Evolutionary conservation across 2,888 invertebrate genomes (phyloP), one percentile per base, ranked within the genome.

Genomic region (Lymantria monacha): DNA sequence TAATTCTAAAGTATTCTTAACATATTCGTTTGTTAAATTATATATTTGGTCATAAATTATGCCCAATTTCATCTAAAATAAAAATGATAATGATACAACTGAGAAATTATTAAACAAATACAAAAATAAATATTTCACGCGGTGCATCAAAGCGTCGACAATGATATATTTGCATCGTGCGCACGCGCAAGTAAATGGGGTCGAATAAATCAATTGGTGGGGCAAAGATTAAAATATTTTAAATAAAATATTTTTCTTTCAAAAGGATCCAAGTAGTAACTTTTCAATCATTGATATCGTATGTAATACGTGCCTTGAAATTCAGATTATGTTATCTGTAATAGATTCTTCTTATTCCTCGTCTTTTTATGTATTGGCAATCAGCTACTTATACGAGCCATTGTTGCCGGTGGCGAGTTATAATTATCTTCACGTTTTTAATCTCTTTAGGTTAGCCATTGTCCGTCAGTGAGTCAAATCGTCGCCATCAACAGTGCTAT

Each of bases 131-230:
- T 73, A 72, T 72, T 73, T 72, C 72, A 72, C 68, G 66, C 69
- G 69, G 70, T 56, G 68, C 72, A 72, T 79, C 76, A 76, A 75
- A 73, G 72, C 63, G 54, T 65, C 64, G 48, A 59, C 66, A 73
- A 73, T 78, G 79, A 79, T 78, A 74, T 79, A 81, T 83, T 74
- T 72, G 75, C 69, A 63, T 66, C 70, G 69, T 74, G 79, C 77
- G 76, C 80, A 72, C 74, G 79, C 79, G 69, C 73, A 67, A 70
- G 68, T 74, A 76, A 79, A 83, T 81, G 73, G 71, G 69, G 54
- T 42, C 58, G 64, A 66, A 82, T 83, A 83, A 83, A 83, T 84
- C 82, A 80, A 63, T 69, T 61, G 52, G 46, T 46, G 22, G 11
- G 57, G 5, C 78, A 83, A 69, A 79, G 82, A 82, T 38, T 70